Evolutionary conservation across 2,888 invertebrate species (phyloP).

Genomic region (Nebria brevicollis): DNA sequence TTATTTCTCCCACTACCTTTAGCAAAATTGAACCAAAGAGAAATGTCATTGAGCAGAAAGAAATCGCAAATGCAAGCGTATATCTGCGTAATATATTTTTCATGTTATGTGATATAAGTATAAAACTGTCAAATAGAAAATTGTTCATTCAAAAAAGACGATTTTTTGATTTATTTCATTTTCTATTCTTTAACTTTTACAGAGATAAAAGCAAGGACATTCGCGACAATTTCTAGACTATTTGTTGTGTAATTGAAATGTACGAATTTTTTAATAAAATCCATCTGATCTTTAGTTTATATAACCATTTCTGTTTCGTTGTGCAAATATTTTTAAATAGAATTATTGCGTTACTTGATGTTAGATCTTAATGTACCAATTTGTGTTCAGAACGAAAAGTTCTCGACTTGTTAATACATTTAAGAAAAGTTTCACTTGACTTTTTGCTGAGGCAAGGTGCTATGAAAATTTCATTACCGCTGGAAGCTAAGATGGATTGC

Average conservation of each 20-base stretch:
- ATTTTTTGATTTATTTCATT: conserved; percentile 25
- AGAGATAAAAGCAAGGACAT: not conserved
- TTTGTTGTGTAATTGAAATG: not conserved
- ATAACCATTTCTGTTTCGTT: conserved; percentile 24
- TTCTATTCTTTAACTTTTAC: too few species aligned
- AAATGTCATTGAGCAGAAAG: conserved; percentile 14
- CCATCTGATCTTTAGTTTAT: conserved; percentile 10
- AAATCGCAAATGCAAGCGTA: conserved; percentile 14
- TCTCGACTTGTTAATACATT: conserved; percentile 32
- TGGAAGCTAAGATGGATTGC: conserved; percentile 24
- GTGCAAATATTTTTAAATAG: conserved; percentile 35
- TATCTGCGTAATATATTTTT: conserved; percentile 35
- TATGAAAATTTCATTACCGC: conserved; percentile 35
- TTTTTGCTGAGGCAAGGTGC: conserved; percentile 21
- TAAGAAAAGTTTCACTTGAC: conserved; percentile 36
- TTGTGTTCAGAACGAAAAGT: conserved; percentile 38
- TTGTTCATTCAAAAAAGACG: not conserved
- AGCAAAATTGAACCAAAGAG: not conserved
- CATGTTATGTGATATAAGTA: conserved; percentile 24
- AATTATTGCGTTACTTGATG: conserved; percentile 33
- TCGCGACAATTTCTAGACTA: not conserved
- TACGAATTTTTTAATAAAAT: not conserved
- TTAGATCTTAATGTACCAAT: conserved; percentile 39
- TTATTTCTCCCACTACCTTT: not conserved
- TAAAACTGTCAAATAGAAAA: too few species aligned